Base-by-base conservation (phyloP, 2,113 vertebrate genomes). In the Oenanthe oenanthe region DNA sequence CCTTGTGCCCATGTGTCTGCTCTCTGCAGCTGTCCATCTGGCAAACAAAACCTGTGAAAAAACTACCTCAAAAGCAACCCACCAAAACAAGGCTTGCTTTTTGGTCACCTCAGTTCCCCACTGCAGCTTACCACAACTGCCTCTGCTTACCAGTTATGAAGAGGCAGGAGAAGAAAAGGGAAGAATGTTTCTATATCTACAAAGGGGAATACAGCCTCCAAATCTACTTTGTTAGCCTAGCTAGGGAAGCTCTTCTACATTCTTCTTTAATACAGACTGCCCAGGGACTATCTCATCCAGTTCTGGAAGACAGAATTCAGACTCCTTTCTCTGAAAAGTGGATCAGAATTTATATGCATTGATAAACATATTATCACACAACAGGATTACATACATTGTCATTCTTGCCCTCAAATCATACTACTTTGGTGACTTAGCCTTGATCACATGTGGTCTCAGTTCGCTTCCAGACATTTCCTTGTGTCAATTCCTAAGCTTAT, bases 1-100 rank as follows among this genome's bases (percentile, higher is more conserved):
- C 60, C 47, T 53, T 34, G 12, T 34, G 57, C 21, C 40, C 0
- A 0, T 15, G 9, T 14, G 42, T 43, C 28, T 65, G n/a, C 42
- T 32, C 40, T 62, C 31, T 78, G 47, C 73, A 84, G 50, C n/a
- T 24, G 26, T 28, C 6, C 5, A 14, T 28, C 32, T 0, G 10
- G 82, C 38, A 74, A 61, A 75, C 7, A 58, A 60, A 80, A 66
- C 7, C 65, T 2, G 5, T 22, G 63, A 93, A 76, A 34, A 21
- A 29, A 18, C 6, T 2, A 10, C 18, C 25, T 68, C 63, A 73
- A 72, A 93, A 65, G 14, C 29, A 68, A 73, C 1, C n/a, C 73
- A 74, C 11, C 20, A 53, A 70, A 77, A 61, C 31, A 73, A 88
- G 25, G 45, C 19, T 70, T 57, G 7, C 9, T 68, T 57, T 89